phyloP scores from a whole-genome alignment of 92 coral and sea anemone genomes.

The Ricordea florida region DNA sequence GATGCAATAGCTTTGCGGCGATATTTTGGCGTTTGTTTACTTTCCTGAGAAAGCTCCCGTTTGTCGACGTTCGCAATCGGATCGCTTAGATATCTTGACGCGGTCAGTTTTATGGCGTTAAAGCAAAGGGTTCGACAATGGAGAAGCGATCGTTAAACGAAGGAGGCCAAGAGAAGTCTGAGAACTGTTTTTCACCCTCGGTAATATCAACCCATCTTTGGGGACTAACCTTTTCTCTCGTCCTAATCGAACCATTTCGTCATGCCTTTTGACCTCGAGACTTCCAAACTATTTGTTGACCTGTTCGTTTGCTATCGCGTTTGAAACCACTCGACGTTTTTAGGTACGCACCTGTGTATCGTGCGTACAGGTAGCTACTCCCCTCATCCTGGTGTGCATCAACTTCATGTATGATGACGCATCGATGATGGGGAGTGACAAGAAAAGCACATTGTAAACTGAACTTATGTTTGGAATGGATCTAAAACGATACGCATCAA shows the following conservation, averaged over 20 bases:
- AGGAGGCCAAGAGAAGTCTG: not conserved
- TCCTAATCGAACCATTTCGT: constrained; percentile 22
- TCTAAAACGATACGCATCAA: too few relatives aligned
- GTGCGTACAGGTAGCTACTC: not conserved
- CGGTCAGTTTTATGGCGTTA: not conserved
- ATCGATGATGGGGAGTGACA: too few relatives aligned
- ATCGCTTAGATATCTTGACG: not conserved
- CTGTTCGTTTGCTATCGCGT: not conserved
- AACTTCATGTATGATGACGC: too few relatives aligned
- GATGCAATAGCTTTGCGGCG: constrained; percentile 5
- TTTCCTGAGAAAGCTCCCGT: not conserved
- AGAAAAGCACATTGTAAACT: too few relatives aligned
- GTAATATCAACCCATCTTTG: constrained; percentile 15
- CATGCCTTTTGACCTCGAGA: constrained; percentile 15
- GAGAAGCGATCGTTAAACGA: not conserved
- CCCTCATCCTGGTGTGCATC: constrained; percentile 19
- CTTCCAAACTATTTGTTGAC: constrained; percentile 6
- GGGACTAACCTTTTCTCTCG: too few relatives aligned
- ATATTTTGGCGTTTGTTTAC: not conserved
- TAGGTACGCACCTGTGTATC: constrained; percentile 3
- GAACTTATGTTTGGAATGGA: too few relatives aligned
- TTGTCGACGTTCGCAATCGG: not conserved
- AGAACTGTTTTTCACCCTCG: constrained; percentile 3
- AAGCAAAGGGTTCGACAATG: constrained; percentile 7
- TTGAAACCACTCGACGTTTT: not conserved